Evolutionary conservation across 2,888 invertebrate species (phyloP).

Genomic region (Cordilura impudica): DNA sequence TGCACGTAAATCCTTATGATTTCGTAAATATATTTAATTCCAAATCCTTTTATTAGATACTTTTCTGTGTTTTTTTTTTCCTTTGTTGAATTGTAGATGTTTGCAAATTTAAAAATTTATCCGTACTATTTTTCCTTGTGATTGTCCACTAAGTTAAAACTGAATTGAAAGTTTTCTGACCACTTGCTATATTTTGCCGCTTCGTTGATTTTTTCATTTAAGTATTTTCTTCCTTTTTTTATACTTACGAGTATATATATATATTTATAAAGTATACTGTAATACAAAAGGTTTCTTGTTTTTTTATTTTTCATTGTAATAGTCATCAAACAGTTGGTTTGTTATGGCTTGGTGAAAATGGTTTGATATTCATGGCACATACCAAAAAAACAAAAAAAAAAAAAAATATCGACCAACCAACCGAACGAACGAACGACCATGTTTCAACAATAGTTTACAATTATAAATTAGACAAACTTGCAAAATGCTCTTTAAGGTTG

Average conservation of each 20-base stretch:
- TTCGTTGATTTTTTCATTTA: constrained; percentile 52
- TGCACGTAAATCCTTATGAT: background rate
- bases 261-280: background rate
- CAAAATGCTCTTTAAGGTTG: constrained; percentile 5
- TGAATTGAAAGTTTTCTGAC: constrained; percentile 63
- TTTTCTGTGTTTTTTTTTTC: background rate
- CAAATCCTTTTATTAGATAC: background rate
- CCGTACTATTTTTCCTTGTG: constrained; percentile 52
- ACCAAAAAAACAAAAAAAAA: constrained; percentile 1
- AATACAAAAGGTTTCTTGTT: constrained; percentile 42
- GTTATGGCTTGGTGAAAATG: constrained; percentile 45
- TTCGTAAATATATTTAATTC: background rate
- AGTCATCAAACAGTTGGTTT: constrained; percentile 59
- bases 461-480: constrained; percentile 19
- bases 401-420: constrained; percentile 11
- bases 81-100: constrained; percentile 28
- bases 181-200: constrained; percentile 62
- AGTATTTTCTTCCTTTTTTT: constrained; percentile 21
- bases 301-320: constrained; percentile 41
- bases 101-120: constrained; percentile 31
- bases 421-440: constrained; percentile 1
- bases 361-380: constrained; percentile 55
- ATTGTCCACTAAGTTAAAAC: constrained; percentile 62
- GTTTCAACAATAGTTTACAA: constrained; percentile 24
- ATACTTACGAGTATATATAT: background rate